A percentile compares a stretch with the other conserved stretches of the same genome.
phyloP scores from a whole-genome alignment of 2,888 invertebrate genomes.

The Seladonia tumulorum region DNA sequence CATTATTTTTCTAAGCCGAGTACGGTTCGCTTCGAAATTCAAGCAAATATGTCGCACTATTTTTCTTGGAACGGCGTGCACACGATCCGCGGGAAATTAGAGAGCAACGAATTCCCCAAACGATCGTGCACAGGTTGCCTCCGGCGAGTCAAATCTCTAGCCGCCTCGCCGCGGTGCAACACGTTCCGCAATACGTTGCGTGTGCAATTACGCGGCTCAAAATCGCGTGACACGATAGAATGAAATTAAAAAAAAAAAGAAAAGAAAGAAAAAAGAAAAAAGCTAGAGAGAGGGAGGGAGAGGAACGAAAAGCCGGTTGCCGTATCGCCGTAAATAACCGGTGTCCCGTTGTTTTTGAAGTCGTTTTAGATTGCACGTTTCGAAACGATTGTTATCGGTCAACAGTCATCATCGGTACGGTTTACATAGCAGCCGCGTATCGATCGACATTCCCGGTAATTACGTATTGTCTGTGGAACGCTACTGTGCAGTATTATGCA shows the following conservation, averaged over 20 bases:
- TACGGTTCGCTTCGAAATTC: neutral
- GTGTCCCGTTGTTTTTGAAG: slow-evolving; percentile 58
- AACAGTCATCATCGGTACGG: slow-evolving; percentile 68
- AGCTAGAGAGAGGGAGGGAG: neutral
- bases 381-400: slow-evolving; percentile 68
- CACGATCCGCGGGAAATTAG: slow-evolving; percentile 15
- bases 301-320: slow-evolving; percentile 5
- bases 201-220: slow-evolving; percentile 43
- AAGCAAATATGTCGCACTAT: neutral
- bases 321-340: slow-evolving; percentile 47
- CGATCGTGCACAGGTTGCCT: slow-evolving; percentile 24
- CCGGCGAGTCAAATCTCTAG: slow-evolving; percentile 31
- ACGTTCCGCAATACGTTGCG: slow-evolving; percentile 48
- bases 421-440: slow-evolving; percentile 64
- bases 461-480: slow-evolving; percentile 66
- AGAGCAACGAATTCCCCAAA: slow-evolving; percentile 23
- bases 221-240: slow-evolving; percentile 51
- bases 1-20: neutral
- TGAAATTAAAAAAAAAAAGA: slow-evolving; percentile 27
- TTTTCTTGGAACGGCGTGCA: neutral
- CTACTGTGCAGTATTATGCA: slow-evolving; percentile 38
- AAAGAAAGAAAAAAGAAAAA: neutral
- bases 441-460: slow-evolving; percentile 71
- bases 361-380: slow-evolving; percentile 58
- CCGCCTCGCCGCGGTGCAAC: neutral